A percentile compares a stretch with the other conserved stretches of the same genome.
Conservation (phyloP, 2,888 invertebrate genomes). For the Steinernema carpocapsae region DNA sequence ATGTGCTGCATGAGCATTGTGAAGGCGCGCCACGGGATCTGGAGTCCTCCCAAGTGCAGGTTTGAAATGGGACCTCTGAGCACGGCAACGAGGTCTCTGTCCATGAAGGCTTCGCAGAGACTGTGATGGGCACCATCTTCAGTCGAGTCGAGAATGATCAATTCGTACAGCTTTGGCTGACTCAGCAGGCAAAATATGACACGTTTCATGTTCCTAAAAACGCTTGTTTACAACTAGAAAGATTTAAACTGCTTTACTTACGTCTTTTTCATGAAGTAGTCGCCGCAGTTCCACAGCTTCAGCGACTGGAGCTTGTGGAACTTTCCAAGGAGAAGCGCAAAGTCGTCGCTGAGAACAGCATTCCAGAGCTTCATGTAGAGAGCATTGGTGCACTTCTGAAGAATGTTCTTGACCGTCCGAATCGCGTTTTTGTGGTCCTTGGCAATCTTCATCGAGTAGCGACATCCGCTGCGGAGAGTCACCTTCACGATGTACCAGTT, state of each 20-base stretch:
- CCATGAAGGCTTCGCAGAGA: background rate
- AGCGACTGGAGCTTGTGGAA: background rate
- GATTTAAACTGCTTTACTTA: background rate
- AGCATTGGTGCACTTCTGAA: background rate
- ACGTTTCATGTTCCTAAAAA: slow-evolving; percentile 1
- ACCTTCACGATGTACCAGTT: slow-evolving; percentile 24
- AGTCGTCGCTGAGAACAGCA: slow-evolving; percentile 12
- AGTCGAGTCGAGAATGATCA: slow-evolving; percentile 19
- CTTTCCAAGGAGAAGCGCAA: background rate
- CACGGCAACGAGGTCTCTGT: background rate
- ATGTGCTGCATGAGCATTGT: slow-evolving; percentile 40
- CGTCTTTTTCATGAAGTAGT: background rate
- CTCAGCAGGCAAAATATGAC: background rate
- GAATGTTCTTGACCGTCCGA: background rate
- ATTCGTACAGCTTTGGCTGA: slow-evolving; percentile 4
- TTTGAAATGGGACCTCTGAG: background rate
- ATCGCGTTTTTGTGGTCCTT: background rate
- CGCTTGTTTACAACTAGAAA: background rate
- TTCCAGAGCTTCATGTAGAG: slow-evolving; percentile 8
- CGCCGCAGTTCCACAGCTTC: slow-evolving; percentile 26
- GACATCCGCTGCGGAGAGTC: background rate
- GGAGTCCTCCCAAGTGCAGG: slow-evolving; percentile 45
- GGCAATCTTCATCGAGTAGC: background rate
- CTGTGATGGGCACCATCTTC: slow-evolving; percentile 17
- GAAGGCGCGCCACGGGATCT: slow-evolving; percentile 46